Evolutionary conservation across 1,140 invertebrate genomes (phyloP).

Genomic region (Drosophila virilis): DNA sequence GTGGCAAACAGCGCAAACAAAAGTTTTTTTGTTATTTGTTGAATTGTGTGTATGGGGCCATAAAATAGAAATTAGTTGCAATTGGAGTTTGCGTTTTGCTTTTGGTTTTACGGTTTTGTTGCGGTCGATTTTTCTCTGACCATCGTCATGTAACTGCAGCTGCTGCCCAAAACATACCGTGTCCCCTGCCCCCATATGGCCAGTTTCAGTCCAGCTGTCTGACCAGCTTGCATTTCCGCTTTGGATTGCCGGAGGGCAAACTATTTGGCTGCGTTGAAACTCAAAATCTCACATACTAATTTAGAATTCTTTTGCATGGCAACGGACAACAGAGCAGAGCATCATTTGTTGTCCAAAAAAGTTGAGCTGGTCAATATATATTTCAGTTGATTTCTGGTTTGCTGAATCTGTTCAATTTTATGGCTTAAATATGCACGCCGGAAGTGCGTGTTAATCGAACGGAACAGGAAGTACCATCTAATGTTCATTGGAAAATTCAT

Average conservation of each 20-base stretch:
- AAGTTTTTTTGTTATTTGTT: conserved; percentile 37
- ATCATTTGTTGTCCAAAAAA: conserved; percentile 30
- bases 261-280: conserved; percentile 54
- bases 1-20: conserved; percentile 71
- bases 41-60: conserved; percentile 39
- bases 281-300: conserved; percentile 77
- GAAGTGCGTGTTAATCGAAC: conserved; percentile 78
- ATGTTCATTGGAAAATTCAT: conserved; percentile 48
- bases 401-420: conserved; percentile 20
- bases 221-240: conserved; percentile 58
- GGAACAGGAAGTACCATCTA: conserved; percentile 60
- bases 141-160: conserved; percentile 62
- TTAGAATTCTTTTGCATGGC: conserved; percentile 51
- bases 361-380: conserved; percentile 14
- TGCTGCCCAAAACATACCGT: conserved; percentile 38
- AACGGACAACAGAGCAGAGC: conserved; percentile 2
- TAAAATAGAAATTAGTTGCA: conserved; percentile 83
- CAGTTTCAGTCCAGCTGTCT: conserved; percentile 13
- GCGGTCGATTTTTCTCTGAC: conserved; percentile 66
- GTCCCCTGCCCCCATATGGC: neutral
- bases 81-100: conserved; percentile 79
- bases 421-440: conserved; percentile 54
- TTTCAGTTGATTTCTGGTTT: conserved; percentile 48
- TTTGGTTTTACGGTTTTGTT: conserved; percentile 75
- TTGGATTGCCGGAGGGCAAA: conserved; percentile 63